A percentile compares a stretch with the other conserved stretches of the same genome.
phyloP scores from a whole-genome alignment of 1,140 invertebrate species.

The Diachasma alloeum region DNA sequence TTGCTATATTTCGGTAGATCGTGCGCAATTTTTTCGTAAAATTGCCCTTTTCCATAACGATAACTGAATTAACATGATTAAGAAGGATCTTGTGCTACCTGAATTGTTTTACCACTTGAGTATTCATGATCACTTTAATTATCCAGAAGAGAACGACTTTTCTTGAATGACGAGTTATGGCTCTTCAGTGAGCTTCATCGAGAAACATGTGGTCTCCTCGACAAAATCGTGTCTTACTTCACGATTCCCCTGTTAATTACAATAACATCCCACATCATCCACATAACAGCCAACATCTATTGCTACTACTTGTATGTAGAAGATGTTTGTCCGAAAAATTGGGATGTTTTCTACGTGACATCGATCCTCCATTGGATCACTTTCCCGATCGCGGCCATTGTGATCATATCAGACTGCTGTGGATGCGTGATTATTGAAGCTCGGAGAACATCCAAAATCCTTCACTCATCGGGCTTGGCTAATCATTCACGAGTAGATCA shows the following conservation, averaged over 20 bases:
- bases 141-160: neutral
- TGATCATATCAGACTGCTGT: neutral
- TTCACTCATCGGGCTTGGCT: neutral
- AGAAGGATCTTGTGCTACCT: too few species aligned
- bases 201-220: neutral
- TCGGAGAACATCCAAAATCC: neutral
- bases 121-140: too few species aligned
- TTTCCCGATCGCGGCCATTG: neutral
- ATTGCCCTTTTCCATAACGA: too few species aligned
- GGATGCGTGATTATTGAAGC: neutral
- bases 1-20: too few species aligned
- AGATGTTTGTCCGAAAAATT: neutral
- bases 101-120: too few species aligned
- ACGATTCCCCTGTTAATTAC: neutral
- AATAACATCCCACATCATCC: neutral
- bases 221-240: neutral
- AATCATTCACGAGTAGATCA: neutral
- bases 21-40: too few species aligned
- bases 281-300: neutral
- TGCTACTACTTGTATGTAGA: neutral
- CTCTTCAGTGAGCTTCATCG: neutral
- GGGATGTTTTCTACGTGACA: neutral
- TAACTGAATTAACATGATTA: too few species aligned
- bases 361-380: neutral
- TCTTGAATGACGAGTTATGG: neutral